A percentile compares a stretch with the other conserved stretches of the same genome.
phyloP scores from a whole-genome alignment of 1,140 invertebrate genomes.

The Panulirus ornatus region DNA sequence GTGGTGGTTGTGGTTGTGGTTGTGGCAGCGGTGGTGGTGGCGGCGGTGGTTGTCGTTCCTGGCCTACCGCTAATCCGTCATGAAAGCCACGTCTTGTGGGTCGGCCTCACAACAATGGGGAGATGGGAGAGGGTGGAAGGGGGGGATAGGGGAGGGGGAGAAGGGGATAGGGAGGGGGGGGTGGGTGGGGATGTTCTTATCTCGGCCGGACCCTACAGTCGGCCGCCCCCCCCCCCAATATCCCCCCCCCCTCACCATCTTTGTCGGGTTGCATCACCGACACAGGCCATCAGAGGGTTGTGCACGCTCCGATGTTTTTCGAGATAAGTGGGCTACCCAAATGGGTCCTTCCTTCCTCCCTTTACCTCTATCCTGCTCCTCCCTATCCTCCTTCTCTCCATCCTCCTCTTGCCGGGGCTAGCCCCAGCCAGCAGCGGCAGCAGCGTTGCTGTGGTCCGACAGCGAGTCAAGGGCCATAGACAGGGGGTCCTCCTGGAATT shows the following conservation, averaged over 20 bases:
- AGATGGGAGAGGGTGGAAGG: not conserved
- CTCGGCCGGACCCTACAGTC: not conserved
- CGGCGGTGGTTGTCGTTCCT: no score
- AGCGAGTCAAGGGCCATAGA: no score
- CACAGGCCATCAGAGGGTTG: not conserved
- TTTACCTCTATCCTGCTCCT: not conserved
- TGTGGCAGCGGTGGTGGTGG: no score
- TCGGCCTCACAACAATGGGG: constrained; percentile 16
- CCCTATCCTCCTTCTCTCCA: not conserved
- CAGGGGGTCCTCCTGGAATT: no score
- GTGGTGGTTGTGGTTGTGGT: no score
- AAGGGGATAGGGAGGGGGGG: not conserved
- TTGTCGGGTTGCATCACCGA: constrained; percentile 28
- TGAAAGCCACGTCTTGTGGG: constrained; percentile 1
- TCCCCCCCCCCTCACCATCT: not conserved
- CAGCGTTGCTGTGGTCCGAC: no score
- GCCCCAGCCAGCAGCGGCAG: no score
- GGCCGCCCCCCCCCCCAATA: not conserved
- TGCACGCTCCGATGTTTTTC: not conserved
- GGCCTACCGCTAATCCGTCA: constrained; percentile 17
- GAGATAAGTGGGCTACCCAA: not conserved
- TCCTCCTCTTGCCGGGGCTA: no score
- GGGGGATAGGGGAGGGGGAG: not conserved
- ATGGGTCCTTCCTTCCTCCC: not conserved
- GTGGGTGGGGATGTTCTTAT: constrained; percentile 2